Evolutionary conservation across 2,888 invertebrate genomes (phyloP), one percentile per base, ranked within the genome.

Genomic region (Chouioia cunea): DNA sequence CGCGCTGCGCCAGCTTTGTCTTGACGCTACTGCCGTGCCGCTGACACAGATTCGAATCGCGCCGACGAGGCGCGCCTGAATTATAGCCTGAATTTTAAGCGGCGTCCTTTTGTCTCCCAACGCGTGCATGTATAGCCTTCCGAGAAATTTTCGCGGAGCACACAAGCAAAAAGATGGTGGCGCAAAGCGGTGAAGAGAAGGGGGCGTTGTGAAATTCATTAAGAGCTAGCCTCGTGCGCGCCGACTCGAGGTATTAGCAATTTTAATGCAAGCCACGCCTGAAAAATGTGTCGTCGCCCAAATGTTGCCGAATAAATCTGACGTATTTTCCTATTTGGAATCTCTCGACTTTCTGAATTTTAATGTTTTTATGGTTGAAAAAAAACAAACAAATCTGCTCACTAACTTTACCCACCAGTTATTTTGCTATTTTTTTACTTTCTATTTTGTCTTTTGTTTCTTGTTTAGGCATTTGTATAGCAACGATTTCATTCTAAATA

Each of bases 21-120:
- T 65, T 65, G 48, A 36, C 52, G 36, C 54, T 14, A 4, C 22
- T 48, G 16, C 53, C 57, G 65, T 53, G 62, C 48, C 53, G 60
- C 66, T 71, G 71, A 71, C 71, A 63, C 58, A 71, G 62, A 71
- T 71, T 66, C 66, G 66, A 73, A 69, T 68, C 69, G 65, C 69
- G 65, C 47, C 73, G 65, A 59, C 72, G 62, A 65, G 65, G 72
- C 62, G 22, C 56, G 52, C 43, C 50, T 65, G 73, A 73, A 69
- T 73, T 73, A 73, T 69, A 53, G 69, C 65, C 60, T 53, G 65
- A 73, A 69, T 73, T 69, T 69, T 63, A 71, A 66, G 65, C 65
- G 64, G 52, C 44, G 16, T 43, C 12, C 10, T 12, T 48, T 46
- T 58, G 44, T 58, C 43, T 54, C 44, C 50, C 2, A 1, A 4